Percentiles rank a stretch among this genome's conserved stretches.
Evolutionary conservation across 2,113 vertebrate species (phyloP).

Genomic region (Lontra canadensis): DNA sequence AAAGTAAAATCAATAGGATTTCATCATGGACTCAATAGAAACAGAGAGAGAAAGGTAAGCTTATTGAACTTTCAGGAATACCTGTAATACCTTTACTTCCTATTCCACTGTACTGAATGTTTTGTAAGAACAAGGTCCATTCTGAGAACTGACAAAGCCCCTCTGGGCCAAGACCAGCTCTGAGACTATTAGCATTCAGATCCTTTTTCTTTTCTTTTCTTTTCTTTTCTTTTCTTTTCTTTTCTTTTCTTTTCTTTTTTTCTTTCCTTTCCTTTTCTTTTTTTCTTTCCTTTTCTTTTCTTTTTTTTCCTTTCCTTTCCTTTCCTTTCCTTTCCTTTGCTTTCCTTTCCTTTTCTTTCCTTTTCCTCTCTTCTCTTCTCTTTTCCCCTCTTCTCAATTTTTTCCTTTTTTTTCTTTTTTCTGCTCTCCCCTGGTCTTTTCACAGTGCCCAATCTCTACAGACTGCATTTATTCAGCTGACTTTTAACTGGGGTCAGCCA

Average conservation of each 20-base stretch:
- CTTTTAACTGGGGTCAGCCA: not conserved
- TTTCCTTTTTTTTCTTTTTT: not conserved
- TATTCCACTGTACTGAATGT: not conserved
- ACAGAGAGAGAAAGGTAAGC: not conserved
- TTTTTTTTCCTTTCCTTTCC: too few species aligned
- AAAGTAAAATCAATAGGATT: not conserved
- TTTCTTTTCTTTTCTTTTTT: too few species aligned
- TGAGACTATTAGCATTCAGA: not conserved
- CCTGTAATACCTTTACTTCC: not conserved
- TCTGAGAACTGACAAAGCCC: not conserved
- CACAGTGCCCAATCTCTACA: too few species aligned
- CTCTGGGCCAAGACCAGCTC: not conserved
- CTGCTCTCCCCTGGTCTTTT: not conserved
- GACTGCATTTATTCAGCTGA: not conserved
- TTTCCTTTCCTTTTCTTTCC: too few species aligned
- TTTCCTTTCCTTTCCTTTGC: too few species aligned
- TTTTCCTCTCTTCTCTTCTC: too few species aligned
- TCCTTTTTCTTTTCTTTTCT: not conserved
- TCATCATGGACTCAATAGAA: not conserved
- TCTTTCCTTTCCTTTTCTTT: too few species aligned
- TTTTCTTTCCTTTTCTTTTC: too few species aligned
- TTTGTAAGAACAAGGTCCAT: not conserved
- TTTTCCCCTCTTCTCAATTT: too few species aligned
- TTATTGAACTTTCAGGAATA: not conserved
- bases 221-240: not conserved